Percentiles rank a stretch among this genome's conserved stretches.
phyloP scores from a whole-genome alignment of 2,113 vertebrate genomes.

The Halichoeres trimaculatus region DNA sequence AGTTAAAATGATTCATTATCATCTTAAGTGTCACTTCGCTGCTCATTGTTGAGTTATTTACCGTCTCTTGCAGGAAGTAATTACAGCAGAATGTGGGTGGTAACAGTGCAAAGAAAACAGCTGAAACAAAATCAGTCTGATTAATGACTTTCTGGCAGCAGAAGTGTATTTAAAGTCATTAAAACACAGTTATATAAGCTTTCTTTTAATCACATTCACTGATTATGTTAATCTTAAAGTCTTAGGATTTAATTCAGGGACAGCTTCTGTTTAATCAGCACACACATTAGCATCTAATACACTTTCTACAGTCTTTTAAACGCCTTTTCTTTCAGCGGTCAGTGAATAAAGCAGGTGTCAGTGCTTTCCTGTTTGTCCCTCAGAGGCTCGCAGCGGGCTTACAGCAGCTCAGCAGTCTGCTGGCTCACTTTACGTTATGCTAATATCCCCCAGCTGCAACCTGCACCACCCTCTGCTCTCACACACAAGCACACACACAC shows the following conservation, averaged over 20 bases:
- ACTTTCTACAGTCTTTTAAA: constrained; percentile 9
- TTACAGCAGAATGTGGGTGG: background rate
- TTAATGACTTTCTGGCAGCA: too few relatives aligned
- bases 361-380: constrained; percentile 56
- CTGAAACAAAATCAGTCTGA: too few relatives aligned
- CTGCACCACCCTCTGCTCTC: constrained; percentile 67
- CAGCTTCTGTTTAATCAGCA: background rate
- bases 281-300: background rate
- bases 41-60: background rate
- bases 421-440: constrained; percentile 74
- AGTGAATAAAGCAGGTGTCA: constrained; percentile 57
- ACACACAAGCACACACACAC: constrained; percentile 22
- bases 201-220: too few relatives aligned
- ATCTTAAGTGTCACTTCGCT: background rate
- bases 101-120: too few relatives aligned
- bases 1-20: constrained; percentile 12
- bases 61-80: background rate
- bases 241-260: background rate
- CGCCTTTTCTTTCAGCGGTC: constrained; percentile 22
- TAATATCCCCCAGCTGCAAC: constrained; percentile 78
- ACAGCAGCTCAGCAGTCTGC: constrained; percentile 66
- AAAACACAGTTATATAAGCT: too few relatives aligned
- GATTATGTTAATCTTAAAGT: background rate
- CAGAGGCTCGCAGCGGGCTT: constrained; percentile 31
- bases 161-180: too few relatives aligned